These are phyloP conservation scores for Volucella inanis DNA, from an alignment of 2,888 invertebrate genomes.

Conservation along the genomic window DNA sequence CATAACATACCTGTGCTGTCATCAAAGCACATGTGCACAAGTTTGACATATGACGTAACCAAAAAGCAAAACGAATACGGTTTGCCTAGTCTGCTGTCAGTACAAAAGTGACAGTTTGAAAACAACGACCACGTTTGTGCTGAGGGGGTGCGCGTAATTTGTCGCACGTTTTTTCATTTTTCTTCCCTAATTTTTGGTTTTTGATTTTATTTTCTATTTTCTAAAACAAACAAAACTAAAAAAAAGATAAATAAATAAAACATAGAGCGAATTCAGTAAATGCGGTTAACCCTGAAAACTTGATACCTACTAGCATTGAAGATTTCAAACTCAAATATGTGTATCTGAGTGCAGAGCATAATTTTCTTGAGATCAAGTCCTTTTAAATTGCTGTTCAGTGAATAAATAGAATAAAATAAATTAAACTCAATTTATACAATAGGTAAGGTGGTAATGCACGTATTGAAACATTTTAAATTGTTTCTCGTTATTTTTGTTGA, in stretches of 20 bases:
- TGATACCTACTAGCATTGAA: neutral
- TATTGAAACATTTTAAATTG: neutral
- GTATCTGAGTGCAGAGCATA: neutral
- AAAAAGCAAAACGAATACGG: constrained; percentile 15
- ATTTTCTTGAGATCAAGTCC: constrained; percentile 10
- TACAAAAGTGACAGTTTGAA: constrained; percentile 53
- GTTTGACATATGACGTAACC: neutral
- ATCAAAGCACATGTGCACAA: constrained; percentile 29
- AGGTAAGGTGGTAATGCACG: constrained; percentile 15
- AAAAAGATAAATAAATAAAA: neutral
- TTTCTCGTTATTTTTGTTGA: neutral
- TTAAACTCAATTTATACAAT: neutral
- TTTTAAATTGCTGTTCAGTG: constrained; percentile 25
- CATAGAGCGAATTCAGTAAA: neutral
- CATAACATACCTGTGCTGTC: constrained; percentile 9
- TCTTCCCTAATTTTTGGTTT: constrained; percentile 67
- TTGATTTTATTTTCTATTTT: constrained; percentile 60
- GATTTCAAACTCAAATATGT: neutral
- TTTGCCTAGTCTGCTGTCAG: constrained; percentile 25
- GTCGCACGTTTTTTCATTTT: constrained; percentile 70
- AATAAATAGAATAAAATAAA: neutral
- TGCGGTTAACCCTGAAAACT: constrained; percentile 8
- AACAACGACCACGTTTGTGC: constrained; percentile 55
- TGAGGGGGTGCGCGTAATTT: constrained; percentile 70
- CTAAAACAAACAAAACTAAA: neutral